Conservation (phyloP, 2,113 vertebrate genomes). For the Sciurus niger region DNA sequence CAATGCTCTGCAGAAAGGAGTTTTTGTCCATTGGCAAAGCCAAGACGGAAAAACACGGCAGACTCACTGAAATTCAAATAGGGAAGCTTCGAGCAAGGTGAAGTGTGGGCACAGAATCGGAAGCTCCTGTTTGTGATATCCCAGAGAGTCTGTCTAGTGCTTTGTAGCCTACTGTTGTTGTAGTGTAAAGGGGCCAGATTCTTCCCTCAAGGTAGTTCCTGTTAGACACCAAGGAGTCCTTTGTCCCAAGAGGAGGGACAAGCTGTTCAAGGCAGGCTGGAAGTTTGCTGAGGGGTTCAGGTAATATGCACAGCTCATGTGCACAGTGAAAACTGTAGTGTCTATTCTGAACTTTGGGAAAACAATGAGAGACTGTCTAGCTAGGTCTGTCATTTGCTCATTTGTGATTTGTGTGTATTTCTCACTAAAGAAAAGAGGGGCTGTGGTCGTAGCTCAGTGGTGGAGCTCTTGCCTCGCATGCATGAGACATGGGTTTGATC, state of each 20-base stretch:
- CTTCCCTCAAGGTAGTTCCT: background rate
- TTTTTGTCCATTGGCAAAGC: background rate
- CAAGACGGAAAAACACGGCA: background rate
- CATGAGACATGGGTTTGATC: too few relatives aligned
- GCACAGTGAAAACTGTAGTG: accelerated
- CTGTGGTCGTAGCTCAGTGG: too few relatives aligned
- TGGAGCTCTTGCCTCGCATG: too few relatives aligned
- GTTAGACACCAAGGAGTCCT: background rate
- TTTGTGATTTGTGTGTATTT: background rate
- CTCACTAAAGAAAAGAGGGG: background rate
- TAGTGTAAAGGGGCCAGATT: background rate
- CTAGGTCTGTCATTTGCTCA: background rate
- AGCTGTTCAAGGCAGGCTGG: background rate
- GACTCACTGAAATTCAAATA: background rate
- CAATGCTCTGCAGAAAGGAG: background rate
- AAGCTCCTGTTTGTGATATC: background rate
- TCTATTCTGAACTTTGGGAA: background rate
- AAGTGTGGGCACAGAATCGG: accelerated
- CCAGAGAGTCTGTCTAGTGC: background rate
- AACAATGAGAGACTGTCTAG: accelerated
- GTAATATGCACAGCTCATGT: accelerated
- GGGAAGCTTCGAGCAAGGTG: background rate
- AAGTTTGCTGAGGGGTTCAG: background rate
- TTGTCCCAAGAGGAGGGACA: background rate
- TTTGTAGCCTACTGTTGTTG: background rate